These are phyloP conservation scores for Ectropis grisescens DNA, from an alignment of 1,140 invertebrate species.

Conservation along the genomic window DNA sequence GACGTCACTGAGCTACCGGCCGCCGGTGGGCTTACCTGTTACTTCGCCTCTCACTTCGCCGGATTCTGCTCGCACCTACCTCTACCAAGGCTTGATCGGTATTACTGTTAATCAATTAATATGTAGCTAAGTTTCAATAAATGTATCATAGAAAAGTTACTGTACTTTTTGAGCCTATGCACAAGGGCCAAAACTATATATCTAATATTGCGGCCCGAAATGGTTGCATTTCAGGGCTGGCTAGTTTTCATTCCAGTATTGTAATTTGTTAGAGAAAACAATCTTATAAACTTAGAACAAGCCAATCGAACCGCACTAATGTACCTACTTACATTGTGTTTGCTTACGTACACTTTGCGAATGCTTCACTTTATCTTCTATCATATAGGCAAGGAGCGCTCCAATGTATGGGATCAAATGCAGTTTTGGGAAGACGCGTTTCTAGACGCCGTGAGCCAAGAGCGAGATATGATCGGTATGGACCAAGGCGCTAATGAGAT, in stretches of 20 bases:
- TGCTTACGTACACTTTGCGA: no score
- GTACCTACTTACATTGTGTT: no score
- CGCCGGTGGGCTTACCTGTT: slow-evolving; percentile 89
- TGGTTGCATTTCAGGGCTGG: no score
- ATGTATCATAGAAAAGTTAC: no score
- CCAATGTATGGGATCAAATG: slow-evolving; percentile 98
- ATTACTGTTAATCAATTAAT: slow-evolving; percentile 21
- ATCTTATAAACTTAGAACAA: no score
- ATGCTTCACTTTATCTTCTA: no score
- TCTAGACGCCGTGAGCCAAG: slow-evolving; percentile 98
- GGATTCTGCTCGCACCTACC: slow-evolving; percentile 88
- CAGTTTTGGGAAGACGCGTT: slow-evolving; percentile 99
- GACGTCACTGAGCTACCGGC: slow-evolving; percentile 90
- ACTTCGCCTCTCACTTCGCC: slow-evolving; percentile 87
- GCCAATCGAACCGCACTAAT: no score
- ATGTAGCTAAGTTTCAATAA: not conserved
- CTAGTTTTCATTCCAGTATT: no score
- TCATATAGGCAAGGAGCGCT: slow-evolving; percentile 73
- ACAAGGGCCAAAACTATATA: no score
- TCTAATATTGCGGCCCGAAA: no score
- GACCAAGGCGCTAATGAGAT: slow-evolving; percentile 99
- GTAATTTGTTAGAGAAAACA: no score
- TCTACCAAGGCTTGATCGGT: slow-evolving; percentile 88
- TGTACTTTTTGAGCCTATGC: no score
- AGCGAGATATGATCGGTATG: slow-evolving; percentile 99